A percentile compares a stretch with the other conserved stretches of the same genome.
phyloP scores from a whole-genome alignment of 1,140 invertebrate genomes.

The Physella acuta region DNA sequence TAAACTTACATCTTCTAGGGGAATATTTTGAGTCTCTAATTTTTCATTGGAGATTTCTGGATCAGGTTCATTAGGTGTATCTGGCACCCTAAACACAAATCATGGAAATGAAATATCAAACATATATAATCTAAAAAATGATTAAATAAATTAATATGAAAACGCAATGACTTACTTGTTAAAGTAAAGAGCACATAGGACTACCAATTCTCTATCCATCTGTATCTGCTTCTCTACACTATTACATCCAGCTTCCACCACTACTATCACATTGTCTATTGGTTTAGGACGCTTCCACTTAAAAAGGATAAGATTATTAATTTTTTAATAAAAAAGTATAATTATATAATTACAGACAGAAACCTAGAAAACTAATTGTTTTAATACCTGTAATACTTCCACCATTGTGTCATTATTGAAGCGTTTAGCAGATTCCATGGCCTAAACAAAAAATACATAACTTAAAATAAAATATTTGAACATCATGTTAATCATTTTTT shows the following conservation, averaged over 20 bases:
- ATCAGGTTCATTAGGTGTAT: conserved; percentile 82
- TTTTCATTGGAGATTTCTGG: conserved; percentile 71
- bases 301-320: conserved; percentile 44
- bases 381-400: conserved; percentile 55
- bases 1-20: conserved; percentile 24
- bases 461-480: too few relatives aligned
- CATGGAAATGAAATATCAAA: neutral
- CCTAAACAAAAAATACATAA: conserved; percentile 66
- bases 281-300: conserved; percentile 70
- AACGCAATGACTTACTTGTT: conserved; percentile 66
- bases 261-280: conserved; percentile 69
- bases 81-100: conserved; percentile 69
- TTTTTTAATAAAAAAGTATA: too few relatives aligned
- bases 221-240: conserved; percentile 86
- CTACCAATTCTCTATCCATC: conserved; percentile 78
- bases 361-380: too few relatives aligned
- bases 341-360: too few relatives aligned
- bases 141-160: conserved; percentile 10
- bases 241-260: conserved; percentile 72
- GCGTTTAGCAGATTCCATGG: conserved; percentile 72
- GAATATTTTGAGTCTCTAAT: conserved; percentile 71
- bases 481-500: too few relatives aligned
- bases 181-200: conserved; percentile 83
- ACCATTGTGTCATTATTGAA: conserved; percentile 56
- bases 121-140: conserved; percentile 20